Evolutionary conservation across 2,888 invertebrate species (phyloP), one percentile per base, ranked within the genome.

Genomic region (Eurytoma californica): DNA sequence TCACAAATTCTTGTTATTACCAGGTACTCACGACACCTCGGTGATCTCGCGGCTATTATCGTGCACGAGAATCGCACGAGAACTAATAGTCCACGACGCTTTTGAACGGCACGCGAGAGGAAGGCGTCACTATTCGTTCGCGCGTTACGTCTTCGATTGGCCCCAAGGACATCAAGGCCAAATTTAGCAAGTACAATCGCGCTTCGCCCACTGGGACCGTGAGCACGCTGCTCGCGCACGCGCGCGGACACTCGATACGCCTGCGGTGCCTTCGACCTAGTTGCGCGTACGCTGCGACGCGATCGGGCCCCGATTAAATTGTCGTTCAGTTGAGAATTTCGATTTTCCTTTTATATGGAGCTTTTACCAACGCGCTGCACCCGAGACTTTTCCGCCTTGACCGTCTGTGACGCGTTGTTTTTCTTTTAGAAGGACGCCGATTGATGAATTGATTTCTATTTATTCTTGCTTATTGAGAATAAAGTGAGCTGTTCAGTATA

Each of bases 151-250:
- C 53, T 53, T 53, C 53, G 53, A 53, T n/a, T 28, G 3, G 4
- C 5, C 39, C 58, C 77, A 74, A 79, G 63, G 79, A 63, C 70
- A 66, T 58, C 63, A 63, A 74, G 74, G 63, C 60, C 79, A 74
- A 63, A 73, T 60, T 78, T 78, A 72, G 79, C 79, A 74, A 73
- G 73, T 79, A 69, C 68, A 78, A 78, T 78, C 61, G 72, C 9
- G 30, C 3, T 0, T 2, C 28, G 67, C 3, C 9, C 57, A 12
- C 3, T 57, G 57, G 60, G 24, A 53, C 53, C 53, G 53, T 53
- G 13, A 24, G 60, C 60, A 24, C 39, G 30, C n/a, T 14, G 16
- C 18, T n/a, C 16, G n/a, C n/a, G 9, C 30, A 14, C 61, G 16
- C 28, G 28, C 30, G n/a, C 47, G 39, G 74, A 69, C 69, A 76